Evolutionary conservation across 2,888 invertebrate genomes (phyloP).

Genomic region (Dorcus hopei): DNA sequence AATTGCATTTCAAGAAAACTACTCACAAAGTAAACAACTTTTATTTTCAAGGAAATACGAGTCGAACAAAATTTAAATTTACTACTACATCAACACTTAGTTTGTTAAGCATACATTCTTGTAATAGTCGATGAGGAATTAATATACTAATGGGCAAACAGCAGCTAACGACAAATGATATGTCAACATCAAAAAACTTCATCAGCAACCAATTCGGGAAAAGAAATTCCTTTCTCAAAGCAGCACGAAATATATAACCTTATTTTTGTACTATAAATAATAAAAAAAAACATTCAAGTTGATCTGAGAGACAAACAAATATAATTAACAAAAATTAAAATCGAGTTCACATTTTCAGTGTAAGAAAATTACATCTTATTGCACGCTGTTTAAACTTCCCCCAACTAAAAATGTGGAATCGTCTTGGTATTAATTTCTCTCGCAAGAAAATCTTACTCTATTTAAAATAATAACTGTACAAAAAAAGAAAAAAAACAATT

Average conservation of each 20-base stretch:
- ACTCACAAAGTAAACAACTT: not conserved
- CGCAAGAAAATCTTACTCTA: slow-evolving; percentile 19
- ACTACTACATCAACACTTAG: not conserved
- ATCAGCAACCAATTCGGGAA: slow-evolving; percentile 10
- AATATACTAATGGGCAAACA: too few species aligned
- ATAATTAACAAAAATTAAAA: slow-evolving; percentile 14
- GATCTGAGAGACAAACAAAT: slow-evolving; percentile 22
- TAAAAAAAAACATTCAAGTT: slow-evolving; percentile 21
- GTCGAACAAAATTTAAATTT: not conserved
- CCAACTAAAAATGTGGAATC: slow-evolving; percentile 31
- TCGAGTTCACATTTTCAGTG: slow-evolving; percentile 29
- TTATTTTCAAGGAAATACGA: not conserved
- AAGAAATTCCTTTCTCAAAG: slow-evolving; percentile 23
- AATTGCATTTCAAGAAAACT: not conserved
- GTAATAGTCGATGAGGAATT: not conserved
- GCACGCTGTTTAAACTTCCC: slow-evolving; percentile 25
- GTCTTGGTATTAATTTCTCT: not conserved
- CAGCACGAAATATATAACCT: slow-evolving; percentile 35
- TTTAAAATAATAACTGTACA: slow-evolving; percentile 37
- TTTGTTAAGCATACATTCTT: not conserved
- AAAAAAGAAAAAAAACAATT: slow-evolving; percentile 36
- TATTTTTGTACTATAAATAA: slow-evolving; percentile 40
- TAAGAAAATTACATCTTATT: slow-evolving; percentile 27
- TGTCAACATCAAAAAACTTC: slow-evolving; percentile 37
- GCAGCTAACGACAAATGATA: slow-evolving; percentile 27